Evolutionary conservation across 1,140 invertebrate genomes (phyloP).

Genomic region (Antheraea pernyi): DNA sequence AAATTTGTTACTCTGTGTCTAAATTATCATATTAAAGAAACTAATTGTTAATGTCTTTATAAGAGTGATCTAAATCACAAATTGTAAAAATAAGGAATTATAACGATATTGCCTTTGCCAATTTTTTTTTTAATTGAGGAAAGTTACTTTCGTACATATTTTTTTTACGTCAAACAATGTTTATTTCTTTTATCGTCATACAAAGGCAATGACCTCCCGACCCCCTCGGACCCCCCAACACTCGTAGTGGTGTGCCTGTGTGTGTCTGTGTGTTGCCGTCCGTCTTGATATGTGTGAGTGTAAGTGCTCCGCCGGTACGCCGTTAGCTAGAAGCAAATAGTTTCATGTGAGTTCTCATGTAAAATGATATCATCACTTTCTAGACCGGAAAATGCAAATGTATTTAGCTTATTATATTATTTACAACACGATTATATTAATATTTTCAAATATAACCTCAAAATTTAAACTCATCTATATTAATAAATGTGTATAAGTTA

Average conservation of each 20-base stretch:
- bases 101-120: conserved; percentile 53
- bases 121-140: background rate
- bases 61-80: conserved; percentile 73
- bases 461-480: conserved; percentile 1
- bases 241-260: conserved; percentile 64
- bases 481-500: no score
- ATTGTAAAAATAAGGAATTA: conserved; percentile 70
- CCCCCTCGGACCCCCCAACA: conserved; percentile 32
- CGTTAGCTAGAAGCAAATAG: conserved; percentile 76
- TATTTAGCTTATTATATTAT: background rate
- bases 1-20: conserved; percentile 64
- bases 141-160: background rate
- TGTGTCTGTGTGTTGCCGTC: conserved; percentile 65
- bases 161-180: background rate
- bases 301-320: conserved; percentile 58
- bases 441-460: conserved; percentile 9
- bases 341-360: conserved; percentile 62
- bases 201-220: conserved; percentile 50
- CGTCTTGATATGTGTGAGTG: conserved; percentile 76
- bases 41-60: conserved; percentile 78
- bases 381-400: background rate
- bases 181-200: conserved; percentile 21
- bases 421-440: no score
- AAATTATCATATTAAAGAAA: conserved; percentile 50
- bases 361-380: conserved; percentile 19